phyloP scores from a whole-genome alignment of 2,888 invertebrate species.

The Polydesmus complanatus region DNA sequence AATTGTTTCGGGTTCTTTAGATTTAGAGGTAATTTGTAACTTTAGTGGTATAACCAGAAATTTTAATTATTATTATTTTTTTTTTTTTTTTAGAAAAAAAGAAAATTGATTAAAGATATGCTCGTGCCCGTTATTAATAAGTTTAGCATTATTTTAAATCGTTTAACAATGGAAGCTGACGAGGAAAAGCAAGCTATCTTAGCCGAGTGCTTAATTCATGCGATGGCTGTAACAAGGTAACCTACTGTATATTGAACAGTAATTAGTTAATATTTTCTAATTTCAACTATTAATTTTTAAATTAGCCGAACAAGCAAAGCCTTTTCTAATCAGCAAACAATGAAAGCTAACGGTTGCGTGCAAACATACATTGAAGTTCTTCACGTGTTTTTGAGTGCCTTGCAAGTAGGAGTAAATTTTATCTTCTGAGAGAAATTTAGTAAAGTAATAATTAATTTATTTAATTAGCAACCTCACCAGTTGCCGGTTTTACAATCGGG shows the following conservation, averaged over 20 bases:
- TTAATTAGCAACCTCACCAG: slow-evolving; percentile 20
- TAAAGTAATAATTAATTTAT: slow-evolving; percentile 4
- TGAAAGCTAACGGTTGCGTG: slow-evolving; percentile 39
- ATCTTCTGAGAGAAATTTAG: not conserved
- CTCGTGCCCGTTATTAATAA: slow-evolving; percentile 36
- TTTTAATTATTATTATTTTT: slow-evolving; percentile 4
- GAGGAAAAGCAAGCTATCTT: slow-evolving; percentile 29
- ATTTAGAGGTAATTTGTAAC: slow-evolving; percentile 31
- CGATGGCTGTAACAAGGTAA: slow-evolving; percentile 39
- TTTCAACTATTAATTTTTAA: slow-evolving; percentile 11
- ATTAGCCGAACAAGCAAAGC: slow-evolving; percentile 43
- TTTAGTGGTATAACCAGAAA: too few relatives aligned
- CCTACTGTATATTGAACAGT: not conserved
- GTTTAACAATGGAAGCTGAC: slow-evolving; percentile 29
- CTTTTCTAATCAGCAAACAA: slow-evolving; percentile 40
- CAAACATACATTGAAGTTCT: slow-evolving; percentile 38
- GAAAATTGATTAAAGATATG: slow-evolving; percentile 34
- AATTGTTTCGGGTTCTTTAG: slow-evolving; percentile 38
- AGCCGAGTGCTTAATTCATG: slow-evolving; percentile 35
- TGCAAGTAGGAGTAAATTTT: slow-evolving; percentile 33
- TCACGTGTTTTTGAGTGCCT: slow-evolving; percentile 37
- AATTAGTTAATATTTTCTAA: slow-evolving; percentile 1
- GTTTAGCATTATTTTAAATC: slow-evolving; percentile 31
- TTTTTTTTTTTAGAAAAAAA: slow-evolving; percentile 31
- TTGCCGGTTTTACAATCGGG: slow-evolving; percentile 31